These are phyloP conservation scores for Cheilosia urbana DNA, from an alignment of 2,888 invertebrate genomes.

Conservation along the genomic window DNA sequence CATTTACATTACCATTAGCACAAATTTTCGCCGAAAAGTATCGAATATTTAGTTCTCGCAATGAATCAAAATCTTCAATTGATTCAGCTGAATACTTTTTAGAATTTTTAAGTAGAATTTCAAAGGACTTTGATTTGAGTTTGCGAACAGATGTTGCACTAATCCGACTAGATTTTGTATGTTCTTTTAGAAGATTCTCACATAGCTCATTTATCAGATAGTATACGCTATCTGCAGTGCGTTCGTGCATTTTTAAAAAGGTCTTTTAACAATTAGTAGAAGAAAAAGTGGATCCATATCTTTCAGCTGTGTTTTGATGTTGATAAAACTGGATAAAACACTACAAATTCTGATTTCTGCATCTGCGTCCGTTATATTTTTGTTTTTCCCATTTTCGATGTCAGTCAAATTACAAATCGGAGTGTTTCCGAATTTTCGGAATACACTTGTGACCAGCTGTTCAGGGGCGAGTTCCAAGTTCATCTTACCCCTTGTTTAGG, in stretches of 20 bases:
- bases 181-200: constrained; percentile 73
- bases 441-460: too few species aligned
- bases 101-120: constrained; percentile 79
- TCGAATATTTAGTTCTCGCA: constrained; percentile 78
- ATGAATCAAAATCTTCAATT: constrained; percentile 77
- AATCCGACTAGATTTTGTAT: constrained; percentile 43
- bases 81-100: constrained; percentile 60
- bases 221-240: constrained; percentile 78
- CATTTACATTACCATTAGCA: constrained; percentile 75
- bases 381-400: too few species aligned
- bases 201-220: constrained; percentile 78
- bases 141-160: constrained; percentile 77
- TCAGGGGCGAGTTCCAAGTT: too few species aligned
- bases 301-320: too few species aligned
- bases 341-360: too few species aligned
- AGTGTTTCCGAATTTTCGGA: too few species aligned
- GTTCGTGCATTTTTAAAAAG: constrained; percentile 73
- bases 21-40: constrained; percentile 78
- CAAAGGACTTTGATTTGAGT: constrained; percentile 78
- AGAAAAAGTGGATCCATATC: not conserved
- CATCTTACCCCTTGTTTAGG: too few species aligned
- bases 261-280: constrained; percentile 2
- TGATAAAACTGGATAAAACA: too few species aligned
- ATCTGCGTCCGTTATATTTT: too few species aligned
- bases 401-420: too few species aligned